These are phyloP conservation scores for Polyommatus icarus DNA, from an alignment of 2,888 invertebrate species.

Conservation along the genomic window DNA sequence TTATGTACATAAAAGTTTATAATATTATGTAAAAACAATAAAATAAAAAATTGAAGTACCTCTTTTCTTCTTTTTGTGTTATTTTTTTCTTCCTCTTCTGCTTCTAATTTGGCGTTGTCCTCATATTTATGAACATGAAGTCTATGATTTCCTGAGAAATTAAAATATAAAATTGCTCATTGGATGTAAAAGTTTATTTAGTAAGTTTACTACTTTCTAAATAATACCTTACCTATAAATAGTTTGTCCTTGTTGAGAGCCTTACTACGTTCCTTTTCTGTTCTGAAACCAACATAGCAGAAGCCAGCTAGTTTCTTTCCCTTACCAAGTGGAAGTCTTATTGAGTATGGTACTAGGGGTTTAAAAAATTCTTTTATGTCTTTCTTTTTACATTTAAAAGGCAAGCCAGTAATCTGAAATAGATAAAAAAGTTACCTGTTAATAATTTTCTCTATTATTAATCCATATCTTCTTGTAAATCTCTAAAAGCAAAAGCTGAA, in stretches of 20 bases:
- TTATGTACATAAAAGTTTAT: no score
- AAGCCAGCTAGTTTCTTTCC: slow-evolving; percentile 86
- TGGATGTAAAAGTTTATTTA: background rate
- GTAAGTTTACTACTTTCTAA: background rate
- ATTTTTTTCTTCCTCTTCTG: slow-evolving; percentile 61
- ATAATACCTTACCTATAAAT: slow-evolving; percentile 84
- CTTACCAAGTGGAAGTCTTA: slow-evolving; percentile 86
- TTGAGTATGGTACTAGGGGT: slow-evolving; percentile 88
- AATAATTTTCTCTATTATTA: background rate
- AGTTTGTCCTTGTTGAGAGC: slow-evolving; percentile 92
- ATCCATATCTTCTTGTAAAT: no score
- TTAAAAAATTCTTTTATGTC: slow-evolving; percentile 92
- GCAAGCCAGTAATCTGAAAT: slow-evolving; percentile 88
- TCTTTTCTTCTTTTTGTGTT: slow-evolving; percentile 60
- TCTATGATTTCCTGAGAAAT: slow-evolving; percentile 64
- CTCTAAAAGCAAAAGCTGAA: no score
- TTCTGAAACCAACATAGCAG: slow-evolving; percentile 94
- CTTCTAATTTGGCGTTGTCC: slow-evolving; percentile 61
- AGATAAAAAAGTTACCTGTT: slow-evolving; percentile 24
- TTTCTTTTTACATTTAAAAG: slow-evolving; percentile 89
- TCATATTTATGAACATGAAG: slow-evolving; percentile 70
- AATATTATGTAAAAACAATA: no score
- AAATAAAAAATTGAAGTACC: no score
- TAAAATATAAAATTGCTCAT: background rate
- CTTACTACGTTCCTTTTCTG: slow-evolving; percentile 88